Base-by-base conservation (phyloP, 2,888 invertebrate species). In the Himalopsyche tibetana region DNA sequence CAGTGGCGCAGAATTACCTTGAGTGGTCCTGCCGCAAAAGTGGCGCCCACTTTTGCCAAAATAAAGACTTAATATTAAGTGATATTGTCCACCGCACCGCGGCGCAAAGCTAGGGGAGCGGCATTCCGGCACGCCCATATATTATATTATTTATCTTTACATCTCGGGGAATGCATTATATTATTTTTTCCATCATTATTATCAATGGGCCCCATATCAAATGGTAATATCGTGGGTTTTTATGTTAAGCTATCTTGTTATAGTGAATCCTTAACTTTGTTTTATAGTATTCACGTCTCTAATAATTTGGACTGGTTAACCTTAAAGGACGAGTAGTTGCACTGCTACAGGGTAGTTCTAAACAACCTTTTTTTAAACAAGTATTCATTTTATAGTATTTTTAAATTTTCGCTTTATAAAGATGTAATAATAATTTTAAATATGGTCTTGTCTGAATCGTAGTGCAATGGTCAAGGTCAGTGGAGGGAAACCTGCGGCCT, bases 61-160 rank as follows among this genome's bases (percentile, higher is more conserved):
- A 63, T 63, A 63, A 63, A 63, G 63, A 63, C 63, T 63, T 63
- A 63, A 63, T 63, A 63, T 63, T 63, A 63, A 63, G 63, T 63
- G 63, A 63, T 63, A 63, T 63, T 63, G 63, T 63, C 63, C 63
- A 63, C 63, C 63, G 63, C 63, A 63, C 63, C 63, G 63, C 19
- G 63, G 63, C 63, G 63, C 63, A 63, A 19, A 19, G 63, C 63
- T 63, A 28, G 63, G 63, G 63, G 63, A 63, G 11, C 9, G 63
- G 19, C 63, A 63, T 63, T 15, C 63, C 19, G n/a, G 63, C 63
- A 19, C 28, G 63, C 63, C 63, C 63, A 63, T 63, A 28, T 28
- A 63, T 63, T 63, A 63, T 63, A 63, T 63, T 63, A 63, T 63
- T 63, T 63, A 63, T 63, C 11, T 63, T 63, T 63, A 63, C 63